Evolutionary conservation across 2,888 invertebrate species (phyloP), one percentile per base, ranked within the genome.

Genomic region (Euspilapteryx auroguttella): DNA sequence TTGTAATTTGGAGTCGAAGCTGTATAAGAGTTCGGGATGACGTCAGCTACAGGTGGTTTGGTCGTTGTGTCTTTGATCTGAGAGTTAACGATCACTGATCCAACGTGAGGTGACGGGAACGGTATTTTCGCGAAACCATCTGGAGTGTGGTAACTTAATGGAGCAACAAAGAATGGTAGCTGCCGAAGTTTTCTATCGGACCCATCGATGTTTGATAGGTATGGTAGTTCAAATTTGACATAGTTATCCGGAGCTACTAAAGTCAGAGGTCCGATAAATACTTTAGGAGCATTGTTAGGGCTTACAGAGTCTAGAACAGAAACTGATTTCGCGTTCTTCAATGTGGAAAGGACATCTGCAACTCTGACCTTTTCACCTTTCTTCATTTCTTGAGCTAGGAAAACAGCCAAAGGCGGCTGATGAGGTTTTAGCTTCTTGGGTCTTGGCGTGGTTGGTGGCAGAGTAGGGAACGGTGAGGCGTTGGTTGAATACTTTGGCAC

Each of bases 31-130:
- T 49, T 51, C 2, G 49, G 46, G 9, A 47, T 44, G 8, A 45
- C 34, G 30, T 50, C 43, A 20, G 49, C 40, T 11, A 36, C 26
- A 11, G 49, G 46, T 3, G 44, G 36, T 9, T 37, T 21, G n/a
- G 48, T 37, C n/a, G 50, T 30, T 7, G 54, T 39, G 33, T 64
- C 68, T 31, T 47, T 55, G 13, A 68, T 71, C 36, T 62, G 61
- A 4, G 80, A 75, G 41, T 85, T 84, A 2, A 91, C 80, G 0
- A 92, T 88, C 3, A 92, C 88, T 1, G 90, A 90, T 1, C 91
- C 91, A 0, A 92, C 89, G 43, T 92, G 91, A 1, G 91, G 91
- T 9, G 89, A 85, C 1, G 91, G 91, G 49, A 92, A 81, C 1
- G 89, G 85, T 36, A 92, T 91, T 61, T 91, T 92, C 0, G 88